Evolutionary conservation across 2,797 vertebrate species (phyloP).

Genomic region (Pseudotriccus pelzelni): DNA sequence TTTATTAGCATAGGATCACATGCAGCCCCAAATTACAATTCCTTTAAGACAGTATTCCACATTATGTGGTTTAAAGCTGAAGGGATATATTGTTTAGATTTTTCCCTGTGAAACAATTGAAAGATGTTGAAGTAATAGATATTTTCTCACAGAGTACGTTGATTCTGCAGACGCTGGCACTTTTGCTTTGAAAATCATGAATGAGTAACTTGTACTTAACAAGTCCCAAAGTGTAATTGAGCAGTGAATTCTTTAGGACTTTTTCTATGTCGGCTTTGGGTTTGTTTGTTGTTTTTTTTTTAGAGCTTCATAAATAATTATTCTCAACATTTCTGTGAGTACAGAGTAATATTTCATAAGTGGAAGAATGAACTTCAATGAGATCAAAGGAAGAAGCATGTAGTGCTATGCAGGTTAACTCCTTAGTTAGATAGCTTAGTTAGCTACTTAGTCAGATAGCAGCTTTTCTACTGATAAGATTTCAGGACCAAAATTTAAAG

Average conservation of each 20-base stretch:
- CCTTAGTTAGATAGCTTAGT: too few species aligned
- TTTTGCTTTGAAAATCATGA: conserved; percentile 31
- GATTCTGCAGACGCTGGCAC: conserved; percentile 21
- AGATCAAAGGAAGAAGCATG: background rate
- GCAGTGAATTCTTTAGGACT: background rate
- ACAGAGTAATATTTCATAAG: background rate
- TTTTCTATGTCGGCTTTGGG: background rate
- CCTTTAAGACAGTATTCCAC: background rate
- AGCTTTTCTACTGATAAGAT: background rate
- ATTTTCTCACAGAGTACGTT: conserved; percentile 6
- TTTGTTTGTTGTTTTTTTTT: background rate
- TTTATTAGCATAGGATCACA: conserved; percentile 9
- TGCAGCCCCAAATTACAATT: background rate
- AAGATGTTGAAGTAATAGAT: conserved; percentile 20
- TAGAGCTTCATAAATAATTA: background rate
- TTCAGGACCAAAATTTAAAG: background rate
- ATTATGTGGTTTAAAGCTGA: background rate
- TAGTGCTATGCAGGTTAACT: background rate
- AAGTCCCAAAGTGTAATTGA: conserved; percentile 12
- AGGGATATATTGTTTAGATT: background rate
- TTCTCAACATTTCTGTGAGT: background rate
- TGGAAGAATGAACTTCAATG: background rate
- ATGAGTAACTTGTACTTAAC: background rate
- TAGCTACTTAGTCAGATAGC: background rate
- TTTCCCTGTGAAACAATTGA: conserved; percentile 35